Conservation (phyloP, 1,140 invertebrate genomes). For the Penaeus indicus region DNA sequence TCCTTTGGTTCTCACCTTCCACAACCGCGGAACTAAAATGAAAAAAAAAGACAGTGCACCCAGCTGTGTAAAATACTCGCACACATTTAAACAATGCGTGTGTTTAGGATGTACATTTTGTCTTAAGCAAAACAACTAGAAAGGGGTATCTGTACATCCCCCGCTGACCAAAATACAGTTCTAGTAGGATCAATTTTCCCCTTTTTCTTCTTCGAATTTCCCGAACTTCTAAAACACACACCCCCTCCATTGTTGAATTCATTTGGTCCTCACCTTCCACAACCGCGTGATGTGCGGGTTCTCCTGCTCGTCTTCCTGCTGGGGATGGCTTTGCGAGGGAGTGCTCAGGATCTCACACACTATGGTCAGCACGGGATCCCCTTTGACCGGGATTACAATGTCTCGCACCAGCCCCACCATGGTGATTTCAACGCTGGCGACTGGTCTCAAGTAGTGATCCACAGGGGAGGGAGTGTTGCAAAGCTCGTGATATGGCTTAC, state of each 20-base stretch:
- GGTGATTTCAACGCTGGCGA: constrained; percentile 34
- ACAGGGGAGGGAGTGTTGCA: neutral
- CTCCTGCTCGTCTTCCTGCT: neutral
- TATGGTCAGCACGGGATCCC: constrained; percentile 44
- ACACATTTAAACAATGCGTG: no score
- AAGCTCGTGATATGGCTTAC: neutral
- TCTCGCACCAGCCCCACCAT: constrained; percentile 47
- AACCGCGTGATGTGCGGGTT: neutral
- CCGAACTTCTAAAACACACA: no score
- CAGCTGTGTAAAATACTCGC: no score
- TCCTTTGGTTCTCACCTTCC: constrained; percentile 19
- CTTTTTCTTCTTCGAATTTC: no score
- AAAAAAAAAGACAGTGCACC: no score
- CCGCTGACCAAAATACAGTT: no score
- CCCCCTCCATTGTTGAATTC: no score
- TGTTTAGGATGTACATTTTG: no score
- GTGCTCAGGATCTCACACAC: constrained; percentile 38
- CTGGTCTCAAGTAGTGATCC: neutral
- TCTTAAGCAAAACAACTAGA: no score
- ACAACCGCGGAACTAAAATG: constrained; percentile 1
- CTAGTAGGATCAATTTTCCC: no score
- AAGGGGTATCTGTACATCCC: no score
- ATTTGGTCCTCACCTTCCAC: constrained; percentile 31
- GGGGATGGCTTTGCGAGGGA: neutral
- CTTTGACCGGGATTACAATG: constrained; percentile 42